Evolutionary conservation across 1,140 invertebrate species (phyloP), one percentile per base, ranked within the genome.

Genomic region (Bacillus rossius): DNA sequence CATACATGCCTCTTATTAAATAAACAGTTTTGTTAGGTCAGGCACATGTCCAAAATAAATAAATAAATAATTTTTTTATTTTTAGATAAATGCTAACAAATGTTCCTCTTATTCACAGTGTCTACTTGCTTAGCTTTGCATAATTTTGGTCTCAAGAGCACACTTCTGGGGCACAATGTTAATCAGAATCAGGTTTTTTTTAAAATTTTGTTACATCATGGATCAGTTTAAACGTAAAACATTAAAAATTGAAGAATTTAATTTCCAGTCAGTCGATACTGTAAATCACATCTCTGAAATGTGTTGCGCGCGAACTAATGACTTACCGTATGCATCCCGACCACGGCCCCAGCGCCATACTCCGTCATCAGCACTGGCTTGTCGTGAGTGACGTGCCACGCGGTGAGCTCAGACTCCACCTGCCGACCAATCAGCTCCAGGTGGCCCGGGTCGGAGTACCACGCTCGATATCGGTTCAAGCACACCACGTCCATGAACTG

Each of bases 261-360:
- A 13, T 40, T 40, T 40, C n/a, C n/a, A n/a, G n/a, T 40, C 13
- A 40, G 17, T 40, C 17, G 38, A 40, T 40, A 40, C 13, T 13
- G 38, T 40, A 13, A 40, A 13, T 13, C 13, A 40, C 17, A 13
- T 40, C 17, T 40, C 13, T 40, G 13, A 40, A 40, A 13, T 40
- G 17, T 40, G 13, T 17, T 40, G 17, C 17, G 17, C 13, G 17
- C 17, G 17, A 40, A 40, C 13, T 40, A 16, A 13, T n/a, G n/a
- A 57, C 63, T 64, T 69, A 82, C 80, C 64, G 67, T 71, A 62
- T 84, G 81, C 22, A 82, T 65, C 5, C 85, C 85, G 38, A 78
- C 56, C 14, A 87, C 61, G 16, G 82, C 77, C 55, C 84, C 85
- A n/a, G 84, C 84, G 14, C 85, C 85, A 69, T 86, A 87, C 71